Evolutionary conservation across 1,140 invertebrate genomes (phyloP).

Genomic region (Drosophila sproati): DNA sequence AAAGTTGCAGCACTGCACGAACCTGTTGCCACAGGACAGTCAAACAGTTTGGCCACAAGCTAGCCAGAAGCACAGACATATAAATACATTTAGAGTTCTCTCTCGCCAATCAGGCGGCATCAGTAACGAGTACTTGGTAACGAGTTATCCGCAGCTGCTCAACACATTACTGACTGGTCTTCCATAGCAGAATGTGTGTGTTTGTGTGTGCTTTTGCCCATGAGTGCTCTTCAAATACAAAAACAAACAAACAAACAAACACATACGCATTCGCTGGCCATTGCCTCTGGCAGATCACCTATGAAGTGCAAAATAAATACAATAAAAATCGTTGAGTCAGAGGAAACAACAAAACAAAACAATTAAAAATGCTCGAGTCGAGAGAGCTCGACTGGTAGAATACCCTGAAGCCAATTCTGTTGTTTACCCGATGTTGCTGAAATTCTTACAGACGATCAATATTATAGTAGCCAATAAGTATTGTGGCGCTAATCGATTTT

Average conservation of each 20-base stretch:
- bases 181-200: neutral
- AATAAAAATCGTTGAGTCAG: conserved; percentile 53
- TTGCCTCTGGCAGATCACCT: conserved; percentile 23
- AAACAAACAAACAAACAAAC: conserved; percentile 3
- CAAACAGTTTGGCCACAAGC: too few species aligned
- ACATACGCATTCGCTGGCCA: conserved; percentile 19
- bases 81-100: too few species aligned
- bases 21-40: neutral
- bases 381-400: too few species aligned
- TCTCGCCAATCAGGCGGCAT: neutral
- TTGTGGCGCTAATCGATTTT: too few species aligned
- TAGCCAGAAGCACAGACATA: neutral
- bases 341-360: neutral
- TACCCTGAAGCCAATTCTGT: too few species aligned
- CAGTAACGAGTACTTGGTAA: conserved; percentile 1
- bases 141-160: conserved; percentile 26
- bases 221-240: conserved; percentile 42
- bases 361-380: too few species aligned
- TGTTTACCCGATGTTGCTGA: too few species aligned
- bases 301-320: conserved; percentile 70
- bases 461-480: too few species aligned
- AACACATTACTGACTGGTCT: conserved; percentile 27
- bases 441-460: too few species aligned
- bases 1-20: neutral
- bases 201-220: conserved; percentile 12